These are phyloP conservation scores for Drosophila borealis DNA, from an alignment of 2,888 invertebrate species.

Conservation along the genomic window DNA sequence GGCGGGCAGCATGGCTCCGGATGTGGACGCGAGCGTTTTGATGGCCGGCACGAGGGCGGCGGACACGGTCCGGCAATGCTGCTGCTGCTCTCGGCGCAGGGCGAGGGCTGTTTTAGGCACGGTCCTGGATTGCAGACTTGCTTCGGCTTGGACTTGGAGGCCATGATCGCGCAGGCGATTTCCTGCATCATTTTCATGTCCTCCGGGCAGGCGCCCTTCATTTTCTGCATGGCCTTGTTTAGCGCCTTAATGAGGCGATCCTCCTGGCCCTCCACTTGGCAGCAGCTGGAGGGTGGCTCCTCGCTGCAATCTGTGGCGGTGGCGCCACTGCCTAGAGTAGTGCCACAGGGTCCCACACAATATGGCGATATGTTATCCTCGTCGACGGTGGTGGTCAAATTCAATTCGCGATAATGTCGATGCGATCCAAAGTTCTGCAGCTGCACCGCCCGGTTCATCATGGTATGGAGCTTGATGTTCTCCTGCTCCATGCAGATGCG, in stretches of 20 bases:
- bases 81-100: conserved; percentile 49
- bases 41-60: conserved; percentile 7
- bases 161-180: conserved; percentile 68
- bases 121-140: conserved; percentile 54
- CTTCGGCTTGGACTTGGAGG: conserved; percentile 48
- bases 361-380: conserved; percentile 79
- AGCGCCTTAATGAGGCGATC: conserved; percentile 63
- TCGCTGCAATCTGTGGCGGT: conserved; percentile 56
- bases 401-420: conserved; percentile 75
- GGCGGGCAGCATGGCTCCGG: conserved; percentile 3
- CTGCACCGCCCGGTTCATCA: conserved; percentile 76
- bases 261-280: conserved; percentile 55
- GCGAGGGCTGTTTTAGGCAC: conserved; percentile 22
- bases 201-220: conserved; percentile 78
- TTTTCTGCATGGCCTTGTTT: conserved; percentile 74
- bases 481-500: conserved; percentile 82
- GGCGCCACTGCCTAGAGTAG: conserved; percentile 14
- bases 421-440: conserved; percentile 82
- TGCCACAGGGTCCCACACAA: conserved; percentile 35
- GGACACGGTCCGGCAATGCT: conserved; percentile 25
- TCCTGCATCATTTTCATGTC: conserved; percentile 76
- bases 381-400: conserved; percentile 81
- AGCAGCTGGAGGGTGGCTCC: conserved; percentile 42
- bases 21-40: conserved; percentile 26
- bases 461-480: conserved; percentile 78